phyloP scores from a whole-genome alignment of 1,140 invertebrate species.

The Sinonovacula constricta region DNA sequence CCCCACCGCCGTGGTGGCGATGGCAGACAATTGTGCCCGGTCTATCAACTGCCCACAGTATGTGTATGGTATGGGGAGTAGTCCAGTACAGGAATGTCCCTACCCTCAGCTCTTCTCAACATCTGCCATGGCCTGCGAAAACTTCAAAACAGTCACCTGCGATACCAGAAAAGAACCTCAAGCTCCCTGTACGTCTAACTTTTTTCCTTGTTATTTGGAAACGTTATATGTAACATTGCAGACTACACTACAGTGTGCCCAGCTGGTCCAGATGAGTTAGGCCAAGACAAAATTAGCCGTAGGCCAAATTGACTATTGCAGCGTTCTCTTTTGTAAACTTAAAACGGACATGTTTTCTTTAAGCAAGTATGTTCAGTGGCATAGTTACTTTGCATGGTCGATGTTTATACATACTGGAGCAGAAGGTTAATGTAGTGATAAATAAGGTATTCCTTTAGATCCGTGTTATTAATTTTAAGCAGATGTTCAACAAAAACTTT shows the following conservation, averaged over 20 bases:
- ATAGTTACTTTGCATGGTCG: too few species aligned
- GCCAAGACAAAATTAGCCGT: neutral
- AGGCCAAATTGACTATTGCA: neutral
- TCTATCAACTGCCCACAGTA: conserved; percentile 33
- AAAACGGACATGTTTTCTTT: neutral
- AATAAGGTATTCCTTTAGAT: too few species aligned
- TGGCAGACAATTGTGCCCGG: conserved; percentile 23
- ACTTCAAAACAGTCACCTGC: conserved; percentile 60
- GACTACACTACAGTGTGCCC: neutral
- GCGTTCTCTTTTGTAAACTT: neutral
- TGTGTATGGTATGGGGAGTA: neutral
- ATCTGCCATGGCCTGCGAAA: conserved; percentile 53
- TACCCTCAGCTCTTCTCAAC: conserved; percentile 65
- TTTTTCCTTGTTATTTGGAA: neutral
- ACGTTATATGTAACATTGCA: neutral
- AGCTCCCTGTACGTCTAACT: conserved; percentile 56
- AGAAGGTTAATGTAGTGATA: too few species aligned
- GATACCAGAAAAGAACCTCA: conserved; percentile 54
- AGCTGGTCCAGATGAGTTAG: neutral
- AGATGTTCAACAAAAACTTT: too few species aligned
- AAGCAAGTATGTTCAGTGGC: too few species aligned
- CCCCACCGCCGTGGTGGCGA: conserved; percentile 9
- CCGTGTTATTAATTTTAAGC: too few species aligned
- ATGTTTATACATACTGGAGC: too few species aligned
- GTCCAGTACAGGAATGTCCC: conserved; percentile 56